Evolutionary conservation across 2,797 vertebrate species (phyloP).

Genomic region (Arremon brunneinucha): DNA sequence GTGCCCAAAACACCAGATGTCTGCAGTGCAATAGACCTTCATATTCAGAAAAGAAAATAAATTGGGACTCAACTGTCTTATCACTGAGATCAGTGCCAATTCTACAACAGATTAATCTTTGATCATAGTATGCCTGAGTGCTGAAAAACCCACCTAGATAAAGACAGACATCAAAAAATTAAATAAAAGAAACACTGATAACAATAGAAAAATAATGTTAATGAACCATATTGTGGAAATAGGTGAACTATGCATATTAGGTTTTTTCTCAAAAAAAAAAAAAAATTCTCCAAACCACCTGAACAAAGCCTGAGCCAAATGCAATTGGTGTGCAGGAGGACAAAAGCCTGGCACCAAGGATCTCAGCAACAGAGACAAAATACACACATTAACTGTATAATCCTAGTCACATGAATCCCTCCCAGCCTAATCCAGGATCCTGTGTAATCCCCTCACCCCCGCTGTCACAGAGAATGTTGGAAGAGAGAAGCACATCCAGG

Average conservation of each 20-base stretch:
- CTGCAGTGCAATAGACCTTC: constrained; percentile 76
- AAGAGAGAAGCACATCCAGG: neutral
- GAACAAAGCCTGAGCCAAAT: neutral
- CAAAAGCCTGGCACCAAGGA: neutral
- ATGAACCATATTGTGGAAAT: neutral
- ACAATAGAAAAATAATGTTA: neutral
- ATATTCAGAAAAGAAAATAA: constrained; percentile 81
- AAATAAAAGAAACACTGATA: neutral
- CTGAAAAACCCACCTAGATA: neutral
- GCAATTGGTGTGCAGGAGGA: neutral
- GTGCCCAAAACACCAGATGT: constrained; percentile 79
- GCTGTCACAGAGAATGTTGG: neutral
- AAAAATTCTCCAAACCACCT: neutral
- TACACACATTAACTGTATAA: neutral
- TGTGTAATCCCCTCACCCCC: fast-evolving
- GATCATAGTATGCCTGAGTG: neutral
- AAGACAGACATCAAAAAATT: neutral
- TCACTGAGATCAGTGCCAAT: neutral
- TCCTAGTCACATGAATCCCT: neutral
- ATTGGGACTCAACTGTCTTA: constrained; percentile 50
- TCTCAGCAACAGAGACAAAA: neutral
- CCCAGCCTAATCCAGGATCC: neutral
- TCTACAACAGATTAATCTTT: neutral
- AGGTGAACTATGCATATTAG: neutral
- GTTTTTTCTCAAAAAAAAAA: neutral